Evolutionary conservation across 1,140 invertebrate genomes (phyloP), one percentile per base, ranked within the genome.

Genomic region (Leptinotarsa texana): DNA sequence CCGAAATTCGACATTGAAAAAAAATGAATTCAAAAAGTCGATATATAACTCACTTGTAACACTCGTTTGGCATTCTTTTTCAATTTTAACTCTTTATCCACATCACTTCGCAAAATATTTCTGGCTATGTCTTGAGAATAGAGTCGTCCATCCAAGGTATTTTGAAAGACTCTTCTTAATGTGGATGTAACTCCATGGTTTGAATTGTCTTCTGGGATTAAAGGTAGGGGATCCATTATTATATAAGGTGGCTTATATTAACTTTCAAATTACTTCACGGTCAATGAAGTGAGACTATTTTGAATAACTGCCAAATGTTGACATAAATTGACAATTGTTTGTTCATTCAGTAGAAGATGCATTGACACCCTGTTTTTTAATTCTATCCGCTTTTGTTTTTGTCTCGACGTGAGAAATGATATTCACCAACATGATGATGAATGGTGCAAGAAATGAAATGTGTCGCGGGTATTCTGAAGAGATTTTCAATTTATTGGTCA

Each of bases 141-240:
- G 5, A 22, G 8, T 18, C 13, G 18, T 65, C 63, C 63, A 65
- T 27, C 21, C 13, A 65, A 22, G 2, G 18, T 27, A 15, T 21
- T 65, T 65, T 65, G 63, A 11, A 65, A 65, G 4, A 18, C 17
- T 13, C 6, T 13, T 65, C 63, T 65, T 65, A 65, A 15, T 4
- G 21, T 65, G 13, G 4, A 21, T 11, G 63, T 18, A 22, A 65
- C 63, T 65, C 8, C 63, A 27, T 65, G 63, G 21, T 65, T 65
- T 8, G 63, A 22, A 21, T 18, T 8, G 21, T 65, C 21, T 21
- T 65, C 21, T 13, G 63, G 17, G 21, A 65, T 27, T 65, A 65
- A 24, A 65, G 63, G 63, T 17, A 65, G 24, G 22, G 24, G 63
- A 27, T 65, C 63, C 63, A 65, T 65, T 27, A 65, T 65, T 21